Base-by-base conservation (phyloP, 2,888 invertebrate species). In the Cataglyphis cursor region DNA sequence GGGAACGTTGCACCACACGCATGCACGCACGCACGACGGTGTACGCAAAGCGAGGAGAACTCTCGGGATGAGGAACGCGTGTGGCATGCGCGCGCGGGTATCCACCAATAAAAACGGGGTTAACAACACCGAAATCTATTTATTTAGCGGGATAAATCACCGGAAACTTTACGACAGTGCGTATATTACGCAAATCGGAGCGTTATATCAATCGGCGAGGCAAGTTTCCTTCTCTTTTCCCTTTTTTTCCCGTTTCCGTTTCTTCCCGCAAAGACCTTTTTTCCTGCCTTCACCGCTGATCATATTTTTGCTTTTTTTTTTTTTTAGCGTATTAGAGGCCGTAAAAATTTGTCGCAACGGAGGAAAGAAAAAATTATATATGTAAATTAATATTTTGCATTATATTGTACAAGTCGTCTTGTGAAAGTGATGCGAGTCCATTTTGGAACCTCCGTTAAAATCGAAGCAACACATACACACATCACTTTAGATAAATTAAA, bases 101-200 rank as follows among this genome's bases (percentile, higher is more conserved):
- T 24, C 62, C 62, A 57, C 48, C 87, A 86, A 51, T 51, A 88
- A 89, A 92, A 92, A 90, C 88, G 91, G 89, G 91, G 92, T 92
- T 92, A 92, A 93, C 89, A 92, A 90, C 92, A 91, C 88, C 84
- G 86, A 83, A 88, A 91, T 92, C 91, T 92, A 92, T 92, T 91
- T 92, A 92, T 92, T 91, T 90, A 88, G 88, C 84, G 84, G 84
- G 89, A 90, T 90, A 90, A 90, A 90, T 90, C 90, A 90, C 82
- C 73, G 76, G 73, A 75, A 87, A 82, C 81, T 90, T 90, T 90
- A 90, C 83, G 87, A 85, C 86, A 76, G 86, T 87, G 85, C 86
- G 87, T 87, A 91, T 87, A 90, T 91, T 90, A 88, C 91, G 84
- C 91, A 87, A 90, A 92, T 90, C 91, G 90, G 84, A 75, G 88